These are phyloP conservation scores for Gasteruption jaculator DNA, from an alignment of 2,888 invertebrate genomes.

Conservation along the genomic window DNA sequence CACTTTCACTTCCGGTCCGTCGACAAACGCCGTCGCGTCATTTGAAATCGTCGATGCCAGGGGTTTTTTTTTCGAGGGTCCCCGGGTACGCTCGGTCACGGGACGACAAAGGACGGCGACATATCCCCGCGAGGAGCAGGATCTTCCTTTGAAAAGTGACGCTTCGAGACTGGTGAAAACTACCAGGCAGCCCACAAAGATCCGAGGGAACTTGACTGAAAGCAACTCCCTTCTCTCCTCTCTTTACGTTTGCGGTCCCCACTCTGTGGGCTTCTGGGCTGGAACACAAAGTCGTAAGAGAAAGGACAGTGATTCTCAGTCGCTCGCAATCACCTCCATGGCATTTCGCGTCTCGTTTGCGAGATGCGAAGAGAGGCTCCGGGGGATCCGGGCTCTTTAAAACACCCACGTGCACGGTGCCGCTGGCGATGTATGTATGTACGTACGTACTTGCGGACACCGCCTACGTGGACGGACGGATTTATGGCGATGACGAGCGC, in stretches of 20 bases:
- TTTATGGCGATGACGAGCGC: too few species aligned
- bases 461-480: too few species aligned
- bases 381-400: too few species aligned
- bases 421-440: too few species aligned
- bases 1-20: constrained; percentile 6
- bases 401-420: too few species aligned
- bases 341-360: too few species aligned
- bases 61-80: not conserved
- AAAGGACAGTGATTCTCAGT: constrained; percentile 47
- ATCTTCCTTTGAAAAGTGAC: constrained; percentile 30
- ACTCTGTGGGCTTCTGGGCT: constrained; percentile 20
- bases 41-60: constrained; percentile 11
- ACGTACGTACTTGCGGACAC: too few species aligned
- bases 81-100: constrained; percentile 7
- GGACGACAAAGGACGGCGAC: constrained; percentile 7
- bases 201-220: too few species aligned
- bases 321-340: too few species aligned
- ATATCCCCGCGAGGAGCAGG: constrained; percentile 21
- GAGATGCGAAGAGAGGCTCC: too few species aligned
- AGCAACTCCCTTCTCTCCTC: constrained; percentile 29
- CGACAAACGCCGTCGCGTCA: constrained; percentile 9
- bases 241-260: constrained; percentile 8
- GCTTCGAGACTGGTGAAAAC: constrained; percentile 41
- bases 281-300: too few species aligned
- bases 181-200: constrained; percentile 33